These are phyloP conservation scores for Sylvietta virens DNA, from an alignment of 2,113 vertebrate species.

Conservation along the genomic window DNA sequence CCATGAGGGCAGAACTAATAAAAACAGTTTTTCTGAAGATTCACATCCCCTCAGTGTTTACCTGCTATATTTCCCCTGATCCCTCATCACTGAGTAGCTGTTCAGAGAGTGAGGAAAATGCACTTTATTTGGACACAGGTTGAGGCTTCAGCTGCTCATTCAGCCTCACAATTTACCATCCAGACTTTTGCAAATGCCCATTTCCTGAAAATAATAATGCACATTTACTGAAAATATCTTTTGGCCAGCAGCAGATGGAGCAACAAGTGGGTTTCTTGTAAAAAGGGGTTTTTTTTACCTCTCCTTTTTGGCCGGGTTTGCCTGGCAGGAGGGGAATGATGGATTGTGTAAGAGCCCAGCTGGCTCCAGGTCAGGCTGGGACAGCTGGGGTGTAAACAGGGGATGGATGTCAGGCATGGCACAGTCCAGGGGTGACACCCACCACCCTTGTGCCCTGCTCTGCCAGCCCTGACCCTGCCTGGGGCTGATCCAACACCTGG, in stretches of 20 bases:
- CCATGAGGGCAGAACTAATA: not conserved
- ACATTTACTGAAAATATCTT: not conserved
- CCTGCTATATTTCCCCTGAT: not conserved
- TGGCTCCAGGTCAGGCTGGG: not conserved
- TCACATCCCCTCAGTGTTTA: not conserved
- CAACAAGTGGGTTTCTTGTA: not conserved
- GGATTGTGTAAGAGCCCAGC: not conserved
- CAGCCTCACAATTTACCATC: not conserved
- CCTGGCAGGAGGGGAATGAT: not conserved
- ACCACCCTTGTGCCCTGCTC: not conserved
- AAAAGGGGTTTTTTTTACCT: not conserved
- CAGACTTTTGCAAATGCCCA: not conserved
- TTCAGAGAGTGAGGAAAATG: not conserved
- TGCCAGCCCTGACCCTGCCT: not conserved
- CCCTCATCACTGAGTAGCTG: not conserved
- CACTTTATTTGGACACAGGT: not conserved
- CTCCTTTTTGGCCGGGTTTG: not conserved
- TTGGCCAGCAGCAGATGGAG: not conserved
- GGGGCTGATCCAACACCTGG: not conserved
- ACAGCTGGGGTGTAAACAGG: not conserved
- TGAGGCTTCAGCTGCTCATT: not conserved
- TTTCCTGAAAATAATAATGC: not conserved
- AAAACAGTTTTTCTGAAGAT: not conserved
- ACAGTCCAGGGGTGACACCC: not conserved
- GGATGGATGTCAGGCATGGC: not conserved